Evolutionary conservation across 2,113 vertebrate species (phyloP), one percentile per base, ranked within the genome.

Genomic region (Aphyosemion australe): DNA sequence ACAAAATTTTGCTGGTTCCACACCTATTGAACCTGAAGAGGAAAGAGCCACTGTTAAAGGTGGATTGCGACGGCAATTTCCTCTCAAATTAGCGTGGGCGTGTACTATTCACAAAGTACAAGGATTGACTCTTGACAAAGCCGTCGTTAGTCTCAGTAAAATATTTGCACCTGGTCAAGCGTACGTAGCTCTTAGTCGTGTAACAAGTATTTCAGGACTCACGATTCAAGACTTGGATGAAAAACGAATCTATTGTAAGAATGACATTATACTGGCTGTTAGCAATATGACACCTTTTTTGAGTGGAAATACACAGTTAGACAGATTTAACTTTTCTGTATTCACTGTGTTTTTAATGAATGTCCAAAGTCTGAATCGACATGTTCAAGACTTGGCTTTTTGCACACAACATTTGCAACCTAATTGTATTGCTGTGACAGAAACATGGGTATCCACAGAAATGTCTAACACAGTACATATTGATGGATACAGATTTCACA

Each of bases 31-130:
- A 53, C 51, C 51, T 14, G 51, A 53, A 12, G 48, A 50, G 5
- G 19, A 50, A 1, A 0, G 19, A 6, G 48, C 19, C 2, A 50
- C 48, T 21, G 19, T 50, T 13, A 50, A 50, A 21, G 51, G 51
- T 53, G 51, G 51, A 2, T 9, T 53, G 6, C 8, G 51, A 10
- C 8, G 21, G 1, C 14, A 53, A 7, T 53, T 53, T 16, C 34
- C 34, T 37, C 34, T 37, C 34, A 37, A 9, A 37, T 37, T 37
- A 9, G 34, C 34, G 9, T n/a, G 21, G 21, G 6, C 51, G 0
- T 32, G 26, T 7, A 53, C 51, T 8, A 13, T 53, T 14, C 51
- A 53, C 14, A 32, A 53, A 77, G 52, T 54, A 2, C 52, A 54
- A 54, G 52, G 31, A 3, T 0, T 37, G 11, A 54, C 52, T 34